Evolutionary conservation across 2,888 invertebrate species (phyloP).

Genomic region (Willowsia nigromaculata): DNA sequence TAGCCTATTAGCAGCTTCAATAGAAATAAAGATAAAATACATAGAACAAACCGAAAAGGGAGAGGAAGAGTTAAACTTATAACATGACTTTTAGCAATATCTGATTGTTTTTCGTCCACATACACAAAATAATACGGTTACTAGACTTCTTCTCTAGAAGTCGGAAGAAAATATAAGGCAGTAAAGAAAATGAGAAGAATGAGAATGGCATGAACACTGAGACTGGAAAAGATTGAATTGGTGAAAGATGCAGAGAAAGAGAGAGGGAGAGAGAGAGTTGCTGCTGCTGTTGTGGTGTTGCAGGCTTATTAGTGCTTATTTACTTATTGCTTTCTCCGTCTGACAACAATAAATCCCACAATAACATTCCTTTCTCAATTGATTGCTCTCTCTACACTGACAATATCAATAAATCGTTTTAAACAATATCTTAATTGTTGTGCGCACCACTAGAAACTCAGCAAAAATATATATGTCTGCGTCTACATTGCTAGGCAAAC

Average conservation of each 20-base stretch:
- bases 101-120: neutral
- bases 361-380: slow-evolving; percentile 40
- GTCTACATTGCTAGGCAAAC: neutral
- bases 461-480: neutral
- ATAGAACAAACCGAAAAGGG: neutral
- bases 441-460: neutral
- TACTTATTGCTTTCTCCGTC: slow-evolving; percentile 35
- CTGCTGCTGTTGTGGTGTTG: neutral
- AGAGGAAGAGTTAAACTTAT: neutral
- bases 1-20: slow-evolving; percentile 62
- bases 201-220: neutral
- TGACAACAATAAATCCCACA: slow-evolving; percentile 47
- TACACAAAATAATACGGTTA: neutral
- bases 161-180: neutral
- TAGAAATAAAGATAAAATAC: slow-evolving; percentile 46
- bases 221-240: neutral
- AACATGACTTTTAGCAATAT: neutral
- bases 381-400: slow-evolving; percentile 27
- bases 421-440: slow-evolving; percentile 36
- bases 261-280: neutral
- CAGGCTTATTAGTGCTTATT: slow-evolving; percentile 41
- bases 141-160: no score
- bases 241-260: neutral
- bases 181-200: slow-evolving; percentile 5
- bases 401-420: slow-evolving; percentile 41